Base-by-base conservation (phyloP, 2,797 vertebrate genomes). In the Silurus aristotelis region DNA sequence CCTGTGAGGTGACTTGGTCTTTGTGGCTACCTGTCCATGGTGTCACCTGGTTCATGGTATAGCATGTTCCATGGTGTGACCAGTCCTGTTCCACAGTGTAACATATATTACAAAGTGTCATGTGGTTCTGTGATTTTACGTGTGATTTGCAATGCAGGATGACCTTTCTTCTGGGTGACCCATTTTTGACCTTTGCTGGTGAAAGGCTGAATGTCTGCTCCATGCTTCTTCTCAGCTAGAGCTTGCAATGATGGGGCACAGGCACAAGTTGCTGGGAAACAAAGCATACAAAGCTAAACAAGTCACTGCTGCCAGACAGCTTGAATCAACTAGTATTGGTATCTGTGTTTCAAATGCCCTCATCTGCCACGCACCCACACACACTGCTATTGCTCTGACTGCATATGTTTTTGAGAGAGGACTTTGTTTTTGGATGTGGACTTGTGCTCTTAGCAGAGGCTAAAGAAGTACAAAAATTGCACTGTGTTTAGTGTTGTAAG, bases 291-390 rank as follows among this genome's bases (percentile, higher is more conserved):
- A 73, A 87, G 81, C 72, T 80, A 87, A 89, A 89, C 84, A 88
- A 72, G 73, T 88, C 68, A 80, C 80, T 85, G 86, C 87, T 90
- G 87, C 87, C 87, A 88, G 87, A 87, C 85, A 86, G 87, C 84
- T 83, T 87, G 83, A 86, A 84, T 90, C 87, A 87, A 87, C 81
- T 87, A 75, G 83, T 73, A 87, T 63, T 87, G 85, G 82, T 88
- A 87, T 85, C 87, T 89, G 82, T 66, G 79, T 75, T 86, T 75
- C 61, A 43, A 72, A 61, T 75, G 20, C 83, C 86, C 76, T 72
- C 76, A 46, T 71, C 78, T 27, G 6, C 38, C 55, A 75, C 67
- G 27, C 58, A 61, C 68, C 8, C 87, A 85, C 86, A 82, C 78
- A 86, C 78, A 86, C 63, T 31, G 61, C 78, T 61, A 60, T 67